These are phyloP conservation scores for Holothuria leucospilota DNA, from an alignment of 53 echinoderm and acorn worm species.

Conservation along the genomic window DNA sequence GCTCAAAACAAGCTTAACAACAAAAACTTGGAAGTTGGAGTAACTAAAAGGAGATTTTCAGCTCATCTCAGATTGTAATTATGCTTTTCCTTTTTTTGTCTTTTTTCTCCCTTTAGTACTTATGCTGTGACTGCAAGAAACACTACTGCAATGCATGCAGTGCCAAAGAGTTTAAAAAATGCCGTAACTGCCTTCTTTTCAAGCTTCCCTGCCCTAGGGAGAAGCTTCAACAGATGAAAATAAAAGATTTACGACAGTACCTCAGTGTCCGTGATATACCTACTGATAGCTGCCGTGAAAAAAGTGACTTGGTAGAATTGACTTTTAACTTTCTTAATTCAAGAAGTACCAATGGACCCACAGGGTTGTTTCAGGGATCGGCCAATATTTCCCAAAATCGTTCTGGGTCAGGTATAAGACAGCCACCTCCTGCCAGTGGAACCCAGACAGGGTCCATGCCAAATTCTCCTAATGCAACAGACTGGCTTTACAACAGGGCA, in stretches of 20 bases:
- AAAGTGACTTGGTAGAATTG: constrained; percentile 88
- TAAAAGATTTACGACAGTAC: constrained; percentile 90
- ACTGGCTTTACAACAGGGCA: constrained; percentile 32
- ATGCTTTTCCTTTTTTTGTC: no score
- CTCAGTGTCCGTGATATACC: constrained; percentile 77
- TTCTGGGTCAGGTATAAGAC: constrained; percentile 20
- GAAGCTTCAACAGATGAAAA: constrained; percentile 79
- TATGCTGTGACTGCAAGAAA: constrained; percentile 90
- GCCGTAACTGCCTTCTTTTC: constrained; percentile 78
- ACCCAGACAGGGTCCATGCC: constrained; percentile 3
- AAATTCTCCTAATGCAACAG: constrained; percentile 24
- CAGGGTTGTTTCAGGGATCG: constrained; percentile 35
- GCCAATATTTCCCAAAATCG: constrained; percentile 34
- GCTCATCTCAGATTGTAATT: no score
- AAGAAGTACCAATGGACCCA: constrained; percentile 24
- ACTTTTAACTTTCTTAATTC: constrained; percentile 69
- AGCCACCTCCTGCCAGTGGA: not conserved
- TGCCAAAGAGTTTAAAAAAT: constrained; percentile 74
- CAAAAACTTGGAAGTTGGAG: no score
- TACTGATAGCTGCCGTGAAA: constrained; percentile 81
- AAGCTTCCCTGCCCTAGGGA: constrained; percentile 61
- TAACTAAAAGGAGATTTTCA: no score
- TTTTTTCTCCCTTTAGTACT: constrained; percentile 53
- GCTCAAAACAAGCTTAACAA: no score
- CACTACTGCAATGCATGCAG: constrained; percentile 91